Evolutionary conservation across 2,113 vertebrate genomes (phyloP), one percentile per base, ranked within the genome.

Genomic region (Speoplatyrhinus poulsoni): DNA sequence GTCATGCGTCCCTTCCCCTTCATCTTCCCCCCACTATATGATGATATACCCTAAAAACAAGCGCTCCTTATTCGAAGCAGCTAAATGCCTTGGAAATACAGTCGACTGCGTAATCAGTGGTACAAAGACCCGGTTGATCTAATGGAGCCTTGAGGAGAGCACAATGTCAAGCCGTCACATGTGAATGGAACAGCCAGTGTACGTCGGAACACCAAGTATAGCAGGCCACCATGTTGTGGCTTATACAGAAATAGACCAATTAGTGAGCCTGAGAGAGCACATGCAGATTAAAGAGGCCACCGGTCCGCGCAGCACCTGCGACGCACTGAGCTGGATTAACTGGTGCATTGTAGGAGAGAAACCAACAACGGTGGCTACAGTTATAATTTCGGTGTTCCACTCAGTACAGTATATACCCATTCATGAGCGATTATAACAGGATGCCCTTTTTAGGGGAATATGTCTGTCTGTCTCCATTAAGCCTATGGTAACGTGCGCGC

Each of bases 201-300:
- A 13, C 69, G 67, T 67, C 68, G 77, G 78, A 82, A 78, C 65
- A 74, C 73, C 85, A 88, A 83, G 81, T 85, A 82, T 86, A 88
- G 86, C 80, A 77, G 79, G 68, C 64, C 82, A 73, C 57, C 71
- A 73, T 72, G 73, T 81, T 79, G 80, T 82, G 76, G 73, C 73
- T 65, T 59, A 77, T 74, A 79, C 90, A 86, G 70, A 91, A 92
- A 93, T 92, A 92, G 88, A 83, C 80, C 86, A 88, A 92, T 92
- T 92, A 92, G 73, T 69, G 46, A 82, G 88, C 85, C 88, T 93
- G 82, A 89, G 77, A 82, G 84, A 88, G 84, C 74, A 61, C 71
- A 66, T 53, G 52, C 79, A 80, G 89, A 89, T 93, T 92, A 92
- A 81, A 89, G 83, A 83, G 88, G 86, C 80, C 81, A 85, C 50